Evolutionary conservation across 2,888 invertebrate genomes (phyloP).

Genomic region (Itoplectis maculator): DNA sequence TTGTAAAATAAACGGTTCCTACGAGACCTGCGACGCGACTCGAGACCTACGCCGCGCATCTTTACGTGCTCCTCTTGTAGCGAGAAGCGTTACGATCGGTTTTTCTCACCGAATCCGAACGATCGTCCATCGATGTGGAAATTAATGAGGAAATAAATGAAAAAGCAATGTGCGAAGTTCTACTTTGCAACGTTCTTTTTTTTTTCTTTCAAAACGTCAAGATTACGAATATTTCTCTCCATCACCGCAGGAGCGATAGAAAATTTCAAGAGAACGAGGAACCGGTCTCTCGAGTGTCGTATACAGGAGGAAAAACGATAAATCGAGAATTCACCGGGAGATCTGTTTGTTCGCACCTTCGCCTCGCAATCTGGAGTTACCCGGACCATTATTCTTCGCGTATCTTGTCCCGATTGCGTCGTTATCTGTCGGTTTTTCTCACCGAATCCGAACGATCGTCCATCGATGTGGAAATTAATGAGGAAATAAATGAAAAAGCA

Average conservation of each 20-base stretch:
- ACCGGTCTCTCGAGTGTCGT: neutral
- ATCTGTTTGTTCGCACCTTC: neutral
- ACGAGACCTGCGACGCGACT: slow-evolving; percentile 77
- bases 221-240: too few species aligned
- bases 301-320: neutral
- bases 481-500: too few species aligned
- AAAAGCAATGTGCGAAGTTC: too few species aligned
- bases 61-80: slow-evolving; percentile 12
- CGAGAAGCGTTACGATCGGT: neutral
- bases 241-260: neutral
- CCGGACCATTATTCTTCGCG: neutral
- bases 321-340: neutral
- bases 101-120: neutral
- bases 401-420: slow-evolving; percentile 6
- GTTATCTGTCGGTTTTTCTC: neutral
- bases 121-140: slow-evolving; percentile 8
- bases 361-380: neutral
- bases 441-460: too few species aligned
- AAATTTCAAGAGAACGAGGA: neutral
- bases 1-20: slow-evolving; percentile 68
- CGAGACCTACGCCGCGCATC: slow-evolving; percentile 25
- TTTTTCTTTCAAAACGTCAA: too few species aligned
- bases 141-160: too few species aligned
- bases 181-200: too few species aligned
- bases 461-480: neutral